These are phyloP conservation scores for Spodoptera litura DNA, from an alignment of 1,140 invertebrate species.

Conservation along the genomic window DNA sequence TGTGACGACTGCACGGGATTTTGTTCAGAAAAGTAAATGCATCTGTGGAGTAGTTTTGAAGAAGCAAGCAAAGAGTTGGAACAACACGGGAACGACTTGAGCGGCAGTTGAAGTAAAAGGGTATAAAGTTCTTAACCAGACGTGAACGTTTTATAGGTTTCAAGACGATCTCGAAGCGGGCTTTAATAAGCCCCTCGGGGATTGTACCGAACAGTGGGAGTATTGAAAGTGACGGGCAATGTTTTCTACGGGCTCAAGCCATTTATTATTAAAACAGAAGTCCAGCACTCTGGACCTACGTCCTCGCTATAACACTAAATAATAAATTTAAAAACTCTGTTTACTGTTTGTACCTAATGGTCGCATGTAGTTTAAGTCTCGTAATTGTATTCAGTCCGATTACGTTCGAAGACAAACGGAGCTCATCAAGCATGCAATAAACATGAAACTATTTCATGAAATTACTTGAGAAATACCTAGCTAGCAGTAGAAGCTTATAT, in stretches of 20 bases:
- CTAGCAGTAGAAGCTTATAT: not conserved
- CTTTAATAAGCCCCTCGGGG: slow-evolving; percentile 10
- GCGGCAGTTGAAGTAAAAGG: not conserved
- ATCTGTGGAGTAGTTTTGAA: not conserved
- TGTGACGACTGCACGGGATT: not conserved
- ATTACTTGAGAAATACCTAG: not conserved
- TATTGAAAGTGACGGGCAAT: not conserved
- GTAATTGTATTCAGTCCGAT: no score
- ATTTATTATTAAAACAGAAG: slow-evolving; percentile 23
- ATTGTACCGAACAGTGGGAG: not conserved
- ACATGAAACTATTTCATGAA: not conserved
- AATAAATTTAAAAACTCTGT: not conserved
- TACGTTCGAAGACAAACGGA: no score
- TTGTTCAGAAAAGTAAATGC: not conserved
- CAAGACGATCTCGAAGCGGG: not conserved
- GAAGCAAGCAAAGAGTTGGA: not conserved
- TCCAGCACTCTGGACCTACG: no score
- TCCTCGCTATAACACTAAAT: no score
- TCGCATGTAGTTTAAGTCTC: no score
- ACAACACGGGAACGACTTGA: slow-evolving; percentile 12
- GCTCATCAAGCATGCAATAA: not conserved
- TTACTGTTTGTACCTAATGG: not conserved
- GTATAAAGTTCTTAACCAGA: slow-evolving; percentile 29
- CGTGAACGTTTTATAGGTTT: slow-evolving; percentile 26
- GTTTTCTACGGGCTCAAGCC: not conserved